Base-by-base conservation (phyloP, 1,140 invertebrate species). In the Microplitis mediator region DNA sequence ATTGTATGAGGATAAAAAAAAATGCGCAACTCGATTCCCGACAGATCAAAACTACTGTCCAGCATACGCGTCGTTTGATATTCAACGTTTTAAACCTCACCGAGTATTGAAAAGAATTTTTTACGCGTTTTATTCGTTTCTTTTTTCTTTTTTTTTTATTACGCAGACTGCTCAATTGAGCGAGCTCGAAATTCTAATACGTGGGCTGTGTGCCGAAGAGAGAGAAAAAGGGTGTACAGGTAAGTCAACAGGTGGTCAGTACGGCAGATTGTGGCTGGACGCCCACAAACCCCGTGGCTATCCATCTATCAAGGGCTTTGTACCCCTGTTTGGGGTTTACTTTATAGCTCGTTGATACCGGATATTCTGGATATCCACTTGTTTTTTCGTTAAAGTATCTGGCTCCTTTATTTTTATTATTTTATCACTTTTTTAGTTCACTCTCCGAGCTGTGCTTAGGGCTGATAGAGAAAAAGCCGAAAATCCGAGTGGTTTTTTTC, bases 241-340 rank as follows among this genome's bases (percentile, higher is more conserved):
- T 74, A 63, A 35, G 76, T 85, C 84, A 86, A 86, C 85, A 86
- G 85, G 85, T 86, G 85, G 85, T 86, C 85, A 86, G 81, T 86
- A 80, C 80, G 77, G 36, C 75, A 51, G 77, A 75, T 67, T 69
- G 69, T 62, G 77, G 80, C 78, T 76, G 35, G 4, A 45, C 11
- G 79, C 76, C 74, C 80, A 78, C 80, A 73, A 79, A 84, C 77
- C 80, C 79, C 75, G 81, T 84, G 82, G 82, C 83, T 82, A 82
- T 75, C 82, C 81, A 85, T 85, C 84, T 81, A 84, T 86, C 85
- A 86, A 85, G 82, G 77, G 83, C 81, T 85, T 85, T 84, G 84
- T 85, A 77, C 73, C 73, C 73, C 72, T 66, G 50, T 73, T 67
- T 52, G 71, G 67, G 75, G 72, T 73, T 75, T 73, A 75, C 67